Base-by-base conservation (phyloP, 2,888 invertebrate genomes). In the Lamellibrachia columna region DNA sequence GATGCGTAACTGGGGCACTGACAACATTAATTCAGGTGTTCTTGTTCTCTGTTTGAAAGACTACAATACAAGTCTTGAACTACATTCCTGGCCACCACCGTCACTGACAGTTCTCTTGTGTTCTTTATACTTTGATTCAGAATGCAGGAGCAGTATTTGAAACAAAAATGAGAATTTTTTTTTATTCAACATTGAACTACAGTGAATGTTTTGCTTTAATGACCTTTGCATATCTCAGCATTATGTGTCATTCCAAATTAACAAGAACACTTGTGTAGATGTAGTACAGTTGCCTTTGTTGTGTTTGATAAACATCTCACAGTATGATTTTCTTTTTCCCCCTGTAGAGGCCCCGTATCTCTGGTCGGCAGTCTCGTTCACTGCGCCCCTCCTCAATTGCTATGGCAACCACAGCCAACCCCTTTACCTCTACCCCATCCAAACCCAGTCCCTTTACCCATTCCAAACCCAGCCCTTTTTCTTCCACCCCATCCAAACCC, bases 321-420 rank as follows among this genome's bases (percentile, higher is more conserved):
- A 15, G 15, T 75, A 75, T 75, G n/a, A 75, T 75, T 75, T 75
- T 75, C 75, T 75, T 75, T 75, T n/a, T 75, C 75, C 75, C 75
- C n/a, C 15, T 15, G 6, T 75, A 75, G 75, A 75, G 22, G 22
- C 75, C 75, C 75, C 75, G 22, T 75, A 22, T 75, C 15, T 22
- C 15, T 22, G 75, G 75, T 75, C 75, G 22, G n/a, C 75, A 22
- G 15, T 22, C 75, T n/a, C 75, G 22, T 75, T 15, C 75, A 75
- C 75, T 40, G 40, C 40, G 6, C 75, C 75, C 15, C 75, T 22
- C 75, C 22, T n/a, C 75, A n/a, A n/a, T 75, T 22, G 75, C 75
- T n/a, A 75, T 75, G 75, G 75, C 75, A 75, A n/a, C 75, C 75
- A n/a, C 75, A 15, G 75, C 75, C 22, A 75, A 75, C 75, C 75